Percentiles rank a stretch among this genome's conserved stretches.
Evolutionary conservation across 30 jellyfish, hydroid and myxozoan genomes (phyloP).

Genomic region (Clytia hemisphaerica): DNA sequence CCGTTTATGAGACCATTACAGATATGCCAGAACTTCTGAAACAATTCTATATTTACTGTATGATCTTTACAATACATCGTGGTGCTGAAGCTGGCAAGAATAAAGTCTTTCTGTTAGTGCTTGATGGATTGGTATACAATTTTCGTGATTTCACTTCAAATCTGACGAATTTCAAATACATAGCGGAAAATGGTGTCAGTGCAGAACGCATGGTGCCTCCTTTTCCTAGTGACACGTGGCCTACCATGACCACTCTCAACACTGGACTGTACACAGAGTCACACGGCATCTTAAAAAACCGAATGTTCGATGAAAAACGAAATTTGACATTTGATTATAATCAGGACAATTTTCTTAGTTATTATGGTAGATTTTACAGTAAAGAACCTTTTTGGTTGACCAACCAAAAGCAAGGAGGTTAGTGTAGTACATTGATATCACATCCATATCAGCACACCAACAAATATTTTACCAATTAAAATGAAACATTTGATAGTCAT

Average conservation of each 20-base stretch:
- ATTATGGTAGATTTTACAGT: slow-evolving; percentile 10
- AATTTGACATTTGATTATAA: neutral
- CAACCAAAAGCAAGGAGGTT: slow-evolving; percentile 27
- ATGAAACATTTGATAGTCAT: neutral
- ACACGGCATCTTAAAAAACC: slow-evolving; percentile 18
- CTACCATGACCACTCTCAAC: slow-evolving; percentile 11
- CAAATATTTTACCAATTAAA: neutral
- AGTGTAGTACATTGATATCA: too few species aligned
- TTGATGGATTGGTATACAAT: slow-evolving; percentile 8
- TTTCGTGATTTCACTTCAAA: neutral
- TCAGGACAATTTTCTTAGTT: neutral
- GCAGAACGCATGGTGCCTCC: slow-evolving; percentile 25
- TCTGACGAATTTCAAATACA: slow-evolving; percentile 2
- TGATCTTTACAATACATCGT: too few species aligned
- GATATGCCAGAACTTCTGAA: too few species aligned
- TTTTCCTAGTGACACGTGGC: slow-evolving; percentile 24
- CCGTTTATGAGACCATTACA: too few species aligned
- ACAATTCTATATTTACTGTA: too few species aligned
- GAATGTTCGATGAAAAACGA: neutral
- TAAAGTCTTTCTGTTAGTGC: slow-evolving; percentile 16
- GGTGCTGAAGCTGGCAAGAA: too few species aligned
- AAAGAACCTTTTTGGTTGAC: slow-evolving; percentile 25
- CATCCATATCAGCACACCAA: too few species aligned
- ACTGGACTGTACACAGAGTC: slow-evolving; percentile 29
- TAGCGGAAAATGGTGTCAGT: neutral